A percentile compares a stretch with the other conserved stretches of the same genome.
These are phyloP conservation scores for Musca vetustissima DNA, from an alignment of 1,140 invertebrate species.

Conservation along the genomic window DNA sequence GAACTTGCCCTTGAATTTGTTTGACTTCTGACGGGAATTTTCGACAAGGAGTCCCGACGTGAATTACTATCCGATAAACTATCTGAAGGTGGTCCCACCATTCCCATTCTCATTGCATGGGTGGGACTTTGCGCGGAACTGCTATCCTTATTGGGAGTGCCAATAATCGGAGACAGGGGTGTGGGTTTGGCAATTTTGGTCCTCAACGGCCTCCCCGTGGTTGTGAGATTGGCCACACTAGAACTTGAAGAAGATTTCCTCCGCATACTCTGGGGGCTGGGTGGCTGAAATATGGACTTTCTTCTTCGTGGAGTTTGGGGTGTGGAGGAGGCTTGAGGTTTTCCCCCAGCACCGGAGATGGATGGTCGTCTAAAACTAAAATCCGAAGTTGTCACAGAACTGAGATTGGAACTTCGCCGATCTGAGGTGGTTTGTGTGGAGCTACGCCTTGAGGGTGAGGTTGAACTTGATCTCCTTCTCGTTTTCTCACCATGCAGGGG, in stretches of 20 bases:
- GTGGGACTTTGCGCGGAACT: conserved; percentile 44
- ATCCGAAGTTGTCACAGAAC: conserved; percentile 50
- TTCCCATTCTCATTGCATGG: background rate
- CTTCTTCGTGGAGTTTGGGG: background rate
- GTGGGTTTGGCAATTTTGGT: conserved; percentile 47
- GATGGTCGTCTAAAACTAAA: conserved; percentile 47
- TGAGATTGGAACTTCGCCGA: conserved; percentile 49
- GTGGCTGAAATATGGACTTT: conserved; percentile 23
- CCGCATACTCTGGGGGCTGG: background rate
- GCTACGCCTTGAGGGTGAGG: conserved; percentile 48
- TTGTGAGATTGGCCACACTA: background rate
- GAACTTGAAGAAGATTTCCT: background rate
- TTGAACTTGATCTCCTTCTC: conserved; percentile 46
- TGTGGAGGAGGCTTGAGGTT: background rate
- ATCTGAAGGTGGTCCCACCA: conserved; percentile 9
- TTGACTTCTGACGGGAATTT: conserved; percentile 44
- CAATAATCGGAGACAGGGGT: conserved; percentile 52
- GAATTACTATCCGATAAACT: conserved; percentile 39
- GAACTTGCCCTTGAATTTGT: conserved; percentile 29
- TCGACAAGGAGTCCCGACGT: conserved; percentile 44
- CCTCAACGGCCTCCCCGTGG: background rate
- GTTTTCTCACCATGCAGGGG: conserved; percentile 19
- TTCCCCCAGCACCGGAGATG: conserved; percentile 21
- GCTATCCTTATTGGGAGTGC: conserved; percentile 53
- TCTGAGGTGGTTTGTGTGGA: conserved; percentile 52